phyloP scores from a whole-genome alignment of 2,888 invertebrate genomes.

The Pomacea canaliculata region DNA sequence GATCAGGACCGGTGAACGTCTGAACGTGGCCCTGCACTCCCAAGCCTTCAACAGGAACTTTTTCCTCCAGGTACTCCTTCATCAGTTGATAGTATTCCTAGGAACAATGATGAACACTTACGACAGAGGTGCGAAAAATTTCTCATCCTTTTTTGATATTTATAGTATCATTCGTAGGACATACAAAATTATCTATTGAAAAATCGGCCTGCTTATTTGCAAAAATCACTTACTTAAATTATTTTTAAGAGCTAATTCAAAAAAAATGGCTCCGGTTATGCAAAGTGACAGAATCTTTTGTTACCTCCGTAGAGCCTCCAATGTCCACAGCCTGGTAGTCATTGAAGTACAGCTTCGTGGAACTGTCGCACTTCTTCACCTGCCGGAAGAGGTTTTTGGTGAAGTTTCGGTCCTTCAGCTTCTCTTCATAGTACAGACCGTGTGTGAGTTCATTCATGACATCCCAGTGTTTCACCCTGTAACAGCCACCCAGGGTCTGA shows the following conservation, averaged over 20 bases:
- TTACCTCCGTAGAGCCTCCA: background rate
- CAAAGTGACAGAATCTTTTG: too few species aligned
- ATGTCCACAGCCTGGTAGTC: slow-evolving; percentile 41
- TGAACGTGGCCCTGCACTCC: background rate
- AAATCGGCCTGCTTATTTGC: too few species aligned
- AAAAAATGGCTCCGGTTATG: too few species aligned
- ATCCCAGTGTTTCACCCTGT: background rate
- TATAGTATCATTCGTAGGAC: too few species aligned
- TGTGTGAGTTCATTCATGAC: slow-evolving; percentile 57
- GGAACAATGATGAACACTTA: background rate
- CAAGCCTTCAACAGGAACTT: background rate
- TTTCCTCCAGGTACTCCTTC: background rate
- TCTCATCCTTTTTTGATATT: too few species aligned
- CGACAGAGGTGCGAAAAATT: too few species aligned
- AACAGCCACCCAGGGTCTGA: too few species aligned
- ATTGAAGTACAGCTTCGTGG: slow-evolving; percentile 48
- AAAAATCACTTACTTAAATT: too few species aligned
- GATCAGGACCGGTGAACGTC: background rate
- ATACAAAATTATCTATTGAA: too few species aligned
- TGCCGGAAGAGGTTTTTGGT: slow-evolving; percentile 46
- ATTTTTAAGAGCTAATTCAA: too few species aligned
- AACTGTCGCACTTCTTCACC: slow-evolving; percentile 33
- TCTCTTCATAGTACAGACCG: slow-evolving; percentile 47
- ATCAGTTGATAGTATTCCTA: background rate
- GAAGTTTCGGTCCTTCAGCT: slow-evolving; percentile 38